Base-by-base conservation (phyloP, 2,888 invertebrate species). In the Chalcosyrphus nemorum region DNA sequence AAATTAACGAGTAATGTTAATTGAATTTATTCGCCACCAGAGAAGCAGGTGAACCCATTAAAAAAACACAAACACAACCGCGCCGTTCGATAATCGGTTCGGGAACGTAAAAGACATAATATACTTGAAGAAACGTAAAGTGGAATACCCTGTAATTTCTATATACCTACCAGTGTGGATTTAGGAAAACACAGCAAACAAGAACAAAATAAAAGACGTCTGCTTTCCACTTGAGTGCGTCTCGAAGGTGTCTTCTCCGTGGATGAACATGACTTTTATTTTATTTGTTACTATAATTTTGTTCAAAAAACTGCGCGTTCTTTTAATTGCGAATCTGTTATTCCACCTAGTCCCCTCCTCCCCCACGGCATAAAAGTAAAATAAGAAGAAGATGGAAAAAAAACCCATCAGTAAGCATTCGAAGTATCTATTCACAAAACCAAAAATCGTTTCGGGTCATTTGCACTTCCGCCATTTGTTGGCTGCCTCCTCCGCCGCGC, bases 401-500 rank as follows among this genome's bases (percentile, higher is more conserved):
- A 27, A 43, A 7, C n/a, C 27, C 61, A 43, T 43, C 43, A 27
- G 11, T 19, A 54, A 27, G 15, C 19, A 66, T 41, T 57, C 43
- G 35, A 29, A 56, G 4, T 32, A 45, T 29, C 45, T 21, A 71
- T 13, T 45, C 6, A 56, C n/a, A 75, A 38, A 43, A 45, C 43
- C 56, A 47, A 71, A 77, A 70, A 68, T 38, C 24, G 75, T 70
- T 76, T 65, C 76, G 70, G 81, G 81, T 81, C 81, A 81, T 81
- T 81, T 81, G 81, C 43, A 71, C 76, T 81, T 81, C 81, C 81
- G 81, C 81, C 75, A 65, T 38, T 70, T 68, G 50, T 68, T 61
- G 15, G 41, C 15, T 15, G n/a, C n/a, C n/a, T n/a, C n/a, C 29
- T 11, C 2, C 29, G 29, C 4, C 4, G 29, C 11, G 5, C 17